Evolutionary conservation across 1,140 invertebrate species (phyloP).

Genomic region (Drosophila busckii): DNA sequence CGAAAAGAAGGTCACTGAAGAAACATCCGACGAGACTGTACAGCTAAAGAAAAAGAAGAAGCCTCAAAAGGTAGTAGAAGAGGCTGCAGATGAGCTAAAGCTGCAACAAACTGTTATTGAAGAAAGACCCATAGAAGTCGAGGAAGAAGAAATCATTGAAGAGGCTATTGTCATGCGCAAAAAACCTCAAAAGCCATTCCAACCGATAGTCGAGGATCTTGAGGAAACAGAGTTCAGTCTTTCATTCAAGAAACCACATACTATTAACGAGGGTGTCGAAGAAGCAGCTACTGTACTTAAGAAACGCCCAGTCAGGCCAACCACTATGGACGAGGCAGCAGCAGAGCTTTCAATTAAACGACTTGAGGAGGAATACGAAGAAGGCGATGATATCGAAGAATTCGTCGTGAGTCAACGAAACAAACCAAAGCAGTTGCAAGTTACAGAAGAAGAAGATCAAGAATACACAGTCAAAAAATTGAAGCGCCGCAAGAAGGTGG

Average conservation of each 20-base stretch:
- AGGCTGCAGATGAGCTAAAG: conserved; percentile 79
- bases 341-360: conserved; percentile 78
- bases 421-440: conserved; percentile 78
- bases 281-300: conserved; percentile 72
- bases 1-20: conserved; percentile 51
- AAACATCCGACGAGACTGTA: conserved; percentile 62
- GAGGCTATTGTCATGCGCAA: conserved; percentile 63
- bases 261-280: conserved; percentile 76
- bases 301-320: conserved; percentile 69
- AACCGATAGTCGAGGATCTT: conserved; percentile 60
- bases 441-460: conserved; percentile 85
- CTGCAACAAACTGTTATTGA: conserved; percentile 78
- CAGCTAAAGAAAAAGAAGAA: conserved; percentile 77
- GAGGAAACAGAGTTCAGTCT: conserved; percentile 75
- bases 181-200: conserved; percentile 66
- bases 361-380: conserved; percentile 72
- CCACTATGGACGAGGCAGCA: conserved; percentile 53
- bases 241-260: conserved; percentile 77
- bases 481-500: conserved; percentile 82
- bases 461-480: conserved; percentile 87
- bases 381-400: conserved; percentile 79
- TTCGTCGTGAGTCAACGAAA: conserved; percentile 67
- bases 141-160: conserved; percentile 76
- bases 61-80: conserved; percentile 65
- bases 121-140: conserved; percentile 77